phyloP scores from a whole-genome alignment of 2,888 invertebrate genomes.

The Caenorhabditis sinica region DNA sequence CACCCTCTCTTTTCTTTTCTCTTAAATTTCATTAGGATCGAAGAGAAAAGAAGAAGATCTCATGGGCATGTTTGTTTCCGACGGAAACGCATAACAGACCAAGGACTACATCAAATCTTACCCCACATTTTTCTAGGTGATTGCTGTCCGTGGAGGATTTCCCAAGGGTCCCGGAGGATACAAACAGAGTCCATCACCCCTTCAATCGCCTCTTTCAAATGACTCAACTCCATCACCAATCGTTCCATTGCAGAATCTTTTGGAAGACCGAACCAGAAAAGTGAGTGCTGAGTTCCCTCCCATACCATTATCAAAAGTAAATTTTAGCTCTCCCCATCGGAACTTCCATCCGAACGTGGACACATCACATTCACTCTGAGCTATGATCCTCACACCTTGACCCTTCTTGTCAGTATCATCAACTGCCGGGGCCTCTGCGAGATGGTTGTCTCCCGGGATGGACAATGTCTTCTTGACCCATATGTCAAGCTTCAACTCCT shows the following conservation, averaged over 20 bases:
- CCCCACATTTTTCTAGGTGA: slow-evolving; percentile 66
- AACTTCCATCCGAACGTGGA: slow-evolving; percentile 78
- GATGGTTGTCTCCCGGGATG: slow-evolving; percentile 75
- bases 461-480: slow-evolving; percentile 88
- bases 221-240: slow-evolving; percentile 74
- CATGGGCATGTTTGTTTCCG: slow-evolving; percentile 25
- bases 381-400: slow-evolving; percentile 78
- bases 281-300: slow-evolving; percentile 9
- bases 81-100: slow-evolving; percentile 1
- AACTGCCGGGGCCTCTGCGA: slow-evolving; percentile 80
- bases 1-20: slow-evolving; percentile 13
- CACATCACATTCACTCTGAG: slow-evolving; percentile 78
- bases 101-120: slow-evolving; percentile 26
- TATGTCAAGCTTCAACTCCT: slow-evolving; percentile 97
- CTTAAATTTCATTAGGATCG: slow-evolving; percentile 41
- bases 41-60: slow-evolving; percentile 27
- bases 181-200: slow-evolving; percentile 78
- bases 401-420: slow-evolving; percentile 81
- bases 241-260: slow-evolving; percentile 69
- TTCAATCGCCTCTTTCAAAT: slow-evolving; percentile 78
- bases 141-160: slow-evolving; percentile 75
- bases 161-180: slow-evolving; percentile 78
- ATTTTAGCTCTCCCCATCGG: slow-evolving; percentile 74
- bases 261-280: slow-evolving; percentile 75
- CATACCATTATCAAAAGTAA: neutral